A percentile compares a stretch with the other conserved stretches of the same genome.
These are phyloP conservation scores for Nomada fucata DNA, from an alignment of 2,888 invertebrate genomes.

Conservation along the genomic window DNA sequence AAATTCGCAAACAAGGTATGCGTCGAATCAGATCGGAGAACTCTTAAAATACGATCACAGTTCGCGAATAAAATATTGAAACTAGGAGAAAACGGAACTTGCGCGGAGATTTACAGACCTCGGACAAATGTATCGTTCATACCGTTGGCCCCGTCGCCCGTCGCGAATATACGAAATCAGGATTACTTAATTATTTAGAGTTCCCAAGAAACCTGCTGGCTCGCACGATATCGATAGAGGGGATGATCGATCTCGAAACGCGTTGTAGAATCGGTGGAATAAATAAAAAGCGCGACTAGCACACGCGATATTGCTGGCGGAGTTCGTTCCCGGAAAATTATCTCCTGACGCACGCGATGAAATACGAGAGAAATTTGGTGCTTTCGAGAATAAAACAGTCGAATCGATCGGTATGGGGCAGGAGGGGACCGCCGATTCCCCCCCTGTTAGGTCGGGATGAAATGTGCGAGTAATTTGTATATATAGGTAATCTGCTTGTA, in stretches of 20 bases:
- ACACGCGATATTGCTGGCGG: slow-evolving; percentile 17
- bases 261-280: neutral
- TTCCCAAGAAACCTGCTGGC: neutral
- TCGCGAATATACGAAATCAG: neutral
- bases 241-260: slow-evolving; percentile 4
- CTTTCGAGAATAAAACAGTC: slow-evolving; percentile 45
- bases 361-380: slow-evolving; percentile 49
- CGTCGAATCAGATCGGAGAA: too few relatives aligned
- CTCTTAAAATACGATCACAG: too few relatives aligned
- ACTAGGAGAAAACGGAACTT: too few relatives aligned
- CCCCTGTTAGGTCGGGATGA: slow-evolving; percentile 29
- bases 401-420: slow-evolving; percentile 39
- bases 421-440: neutral
- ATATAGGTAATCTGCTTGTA: slow-evolving; percentile 69
- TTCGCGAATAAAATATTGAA: too few relatives aligned
- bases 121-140: too few relatives aligned
- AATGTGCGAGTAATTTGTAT: slow-evolving; percentile 69
- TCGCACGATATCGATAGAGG: neutral
- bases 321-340: slow-evolving; percentile 51
- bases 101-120: too few relatives aligned
- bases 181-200: neutral
- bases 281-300: slow-evolving; percentile 12
- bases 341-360: slow-evolving; percentile 43
- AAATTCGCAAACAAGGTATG: too few relatives aligned
- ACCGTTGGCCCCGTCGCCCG: too few relatives aligned